Evolutionary conservation across 2,113 vertebrate genomes (phyloP), one percentile per base, ranked within the genome.

Genomic region (Apodemus speciosus): DNA sequence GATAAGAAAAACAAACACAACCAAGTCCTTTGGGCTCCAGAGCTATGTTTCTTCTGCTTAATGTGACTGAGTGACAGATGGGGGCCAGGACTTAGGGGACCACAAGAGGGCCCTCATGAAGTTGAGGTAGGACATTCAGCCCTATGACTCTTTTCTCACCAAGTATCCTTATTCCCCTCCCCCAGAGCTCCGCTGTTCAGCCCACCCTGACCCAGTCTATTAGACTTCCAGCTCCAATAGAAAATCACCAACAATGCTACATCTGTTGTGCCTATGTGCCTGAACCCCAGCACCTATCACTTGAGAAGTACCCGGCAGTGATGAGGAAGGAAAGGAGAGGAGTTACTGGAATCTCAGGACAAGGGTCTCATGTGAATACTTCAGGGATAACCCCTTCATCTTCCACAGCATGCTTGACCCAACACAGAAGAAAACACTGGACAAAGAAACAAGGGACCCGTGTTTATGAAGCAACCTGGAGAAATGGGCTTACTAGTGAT

Each of bases 1-100:
- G 27, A 32, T 18, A 66, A 46, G 14, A 83, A 81, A 88, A 92
- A 64, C 25, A 68, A 86, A 89, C 27, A 83, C 72, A 84, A 18
- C 21, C 16, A 69, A 16, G 62, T n/a, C 68, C 72, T 75, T 85
- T 83, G 89, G 83, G 88, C 72, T 56, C 85, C 90, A 85, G 25
- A 92, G 66, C 76, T 69, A 68, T 51, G 35, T 25, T 83, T 11
- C 21, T 72, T 87, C 72, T 92, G 60, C n/a, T n/a, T 43, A 43
- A 79, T 68, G 27, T 20, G 64, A 71, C 32, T 51, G 40, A 77
- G 68, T 4, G 35, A 69, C 46, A 15, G 32, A 77, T 3, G 25
- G 51, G 56, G 5, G 13, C 3, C 1, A 13, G 23, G 49, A 88
- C 79, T n/a, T 16, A 11, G 35, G 40, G 4, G 38, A 20, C 35